These are phyloP conservation scores for Sebastes minor DNA, from an alignment of 2,797 vertebrate genomes.

Conservation along the genomic window DNA sequence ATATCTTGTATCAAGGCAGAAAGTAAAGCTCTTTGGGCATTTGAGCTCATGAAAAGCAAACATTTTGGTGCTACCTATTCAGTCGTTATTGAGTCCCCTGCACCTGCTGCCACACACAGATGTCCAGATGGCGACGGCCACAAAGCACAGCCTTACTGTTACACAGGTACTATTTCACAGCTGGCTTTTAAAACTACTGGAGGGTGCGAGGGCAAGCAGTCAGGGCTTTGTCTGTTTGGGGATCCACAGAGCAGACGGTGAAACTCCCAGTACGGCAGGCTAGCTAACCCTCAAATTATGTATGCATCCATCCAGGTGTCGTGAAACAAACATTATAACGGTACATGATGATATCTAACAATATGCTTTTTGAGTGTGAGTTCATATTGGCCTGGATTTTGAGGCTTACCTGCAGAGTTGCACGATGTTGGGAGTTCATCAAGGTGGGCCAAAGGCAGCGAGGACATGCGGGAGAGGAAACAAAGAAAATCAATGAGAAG, in stretches of 20 bases:
- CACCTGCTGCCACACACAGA: slow-evolving; percentile 24
- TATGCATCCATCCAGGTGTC: background rate
- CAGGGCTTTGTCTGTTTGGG: slow-evolving; percentile 9
- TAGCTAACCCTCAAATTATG: background rate
- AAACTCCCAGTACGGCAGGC: background rate
- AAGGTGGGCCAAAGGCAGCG: slow-evolving; percentile 19
- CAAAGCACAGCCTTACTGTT: slow-evolving; percentile 10
- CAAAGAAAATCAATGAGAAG: slow-evolving; percentile 54
- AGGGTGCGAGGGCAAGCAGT: slow-evolving; percentile 25
- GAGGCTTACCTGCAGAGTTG: slow-evolving; percentile 69
- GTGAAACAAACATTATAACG: background rate
- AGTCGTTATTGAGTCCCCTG: background rate
- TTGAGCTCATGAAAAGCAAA: slow-evolving; percentile 20
- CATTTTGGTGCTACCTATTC: slow-evolving; percentile 17
- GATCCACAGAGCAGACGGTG: slow-evolving; percentile 33
- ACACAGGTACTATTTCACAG: slow-evolving; percentile 40
- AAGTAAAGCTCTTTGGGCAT: background rate
- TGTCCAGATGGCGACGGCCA: slow-evolving; percentile 12
- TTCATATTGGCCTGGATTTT: slow-evolving; percentile 1
- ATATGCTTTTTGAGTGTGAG: background rate
- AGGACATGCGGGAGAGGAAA: slow-evolving; percentile 25
- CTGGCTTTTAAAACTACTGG: slow-evolving; percentile 31
- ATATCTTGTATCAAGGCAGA: background rate
- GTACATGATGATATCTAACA: background rate
- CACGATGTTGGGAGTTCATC: slow-evolving; percentile 27